These are phyloP conservation scores for Coelogynopora nodosa DNA, from an alignment of 2,888 invertebrate genomes.

Conservation along the genomic window DNA sequence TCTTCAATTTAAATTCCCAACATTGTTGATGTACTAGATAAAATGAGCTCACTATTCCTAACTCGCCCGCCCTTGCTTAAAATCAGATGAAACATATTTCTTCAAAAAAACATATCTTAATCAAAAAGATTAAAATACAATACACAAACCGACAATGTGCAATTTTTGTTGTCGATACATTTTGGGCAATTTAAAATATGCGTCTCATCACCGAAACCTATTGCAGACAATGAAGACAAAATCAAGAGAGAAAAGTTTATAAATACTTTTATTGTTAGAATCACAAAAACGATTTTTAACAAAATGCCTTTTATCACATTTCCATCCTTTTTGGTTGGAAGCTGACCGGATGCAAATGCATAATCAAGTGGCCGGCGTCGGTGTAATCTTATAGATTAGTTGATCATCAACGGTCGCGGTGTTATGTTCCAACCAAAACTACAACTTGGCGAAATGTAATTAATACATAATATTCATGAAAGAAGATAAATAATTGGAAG, in stretches of 20 bases:
- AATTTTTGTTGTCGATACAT: background rate
- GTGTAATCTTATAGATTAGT: background rate
- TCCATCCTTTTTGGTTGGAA: too few relatives aligned
- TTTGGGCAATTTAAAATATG: too few relatives aligned
- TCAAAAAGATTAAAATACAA: background rate
- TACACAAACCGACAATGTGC: background rate
- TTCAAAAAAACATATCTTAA: constrained; percentile 31
- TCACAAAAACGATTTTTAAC: background rate
- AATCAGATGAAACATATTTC: too few relatives aligned
- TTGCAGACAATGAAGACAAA: too few relatives aligned
- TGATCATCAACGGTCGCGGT: background rate
- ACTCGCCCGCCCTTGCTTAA: too few relatives aligned
- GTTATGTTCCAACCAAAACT: background rate
- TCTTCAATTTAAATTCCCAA: too few relatives aligned
- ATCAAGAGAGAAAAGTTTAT: background rate
- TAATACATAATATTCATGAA: background rate
- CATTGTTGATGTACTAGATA: too few relatives aligned
- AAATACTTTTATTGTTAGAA: background rate
- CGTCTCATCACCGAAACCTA: too few relatives aligned
- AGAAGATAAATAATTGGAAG: background rate
- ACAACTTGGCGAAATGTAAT: background rate
- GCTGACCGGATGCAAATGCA: too few relatives aligned
- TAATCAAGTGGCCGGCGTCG: too few relatives aligned
- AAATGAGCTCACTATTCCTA: too few relatives aligned
- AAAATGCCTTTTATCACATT: background rate